Conservation (phyloP, 2,113 vertebrate species). For the Telmatochromis sp. region DNA sequence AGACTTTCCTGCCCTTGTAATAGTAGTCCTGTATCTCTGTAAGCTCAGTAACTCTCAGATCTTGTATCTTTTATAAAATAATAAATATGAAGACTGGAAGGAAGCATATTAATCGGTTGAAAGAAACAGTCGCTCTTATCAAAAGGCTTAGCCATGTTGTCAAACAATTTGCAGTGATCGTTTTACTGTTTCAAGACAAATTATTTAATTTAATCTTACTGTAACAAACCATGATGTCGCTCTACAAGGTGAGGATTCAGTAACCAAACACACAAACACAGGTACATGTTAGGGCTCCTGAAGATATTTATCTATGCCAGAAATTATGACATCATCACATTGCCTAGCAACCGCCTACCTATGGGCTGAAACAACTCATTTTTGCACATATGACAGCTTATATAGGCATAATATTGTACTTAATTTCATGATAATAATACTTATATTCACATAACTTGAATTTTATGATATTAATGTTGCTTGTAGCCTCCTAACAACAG, state of each 20-base stretch:
- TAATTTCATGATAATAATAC: background rate
- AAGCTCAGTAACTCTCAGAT: background rate
- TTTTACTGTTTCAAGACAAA: background rate
- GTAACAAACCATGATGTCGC: fast-evolving
- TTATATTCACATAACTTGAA: background rate
- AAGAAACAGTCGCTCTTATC: background rate
- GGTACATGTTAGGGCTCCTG: background rate
- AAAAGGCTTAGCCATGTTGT: background rate
- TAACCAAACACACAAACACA: background rate
- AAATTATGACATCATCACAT: background rate
- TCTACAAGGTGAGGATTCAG: background rate
- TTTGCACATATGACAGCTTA: fast-evolving
- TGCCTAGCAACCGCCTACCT: background rate
- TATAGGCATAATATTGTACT: fast-evolving
- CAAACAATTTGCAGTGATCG: fast-evolving
- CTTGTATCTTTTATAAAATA: background rate
- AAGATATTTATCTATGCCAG: background rate
- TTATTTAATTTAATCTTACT: background rate
- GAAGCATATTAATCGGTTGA: background rate
- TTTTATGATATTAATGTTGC: background rate
- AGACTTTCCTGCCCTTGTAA: background rate
- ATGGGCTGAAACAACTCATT: background rate
- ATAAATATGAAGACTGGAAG: background rate
- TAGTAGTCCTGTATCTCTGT: background rate
- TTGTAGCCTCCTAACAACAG: background rate